phyloP scores from a whole-genome alignment of 2,888 invertebrate genomes.

The Mythimna vitellina region DNA sequence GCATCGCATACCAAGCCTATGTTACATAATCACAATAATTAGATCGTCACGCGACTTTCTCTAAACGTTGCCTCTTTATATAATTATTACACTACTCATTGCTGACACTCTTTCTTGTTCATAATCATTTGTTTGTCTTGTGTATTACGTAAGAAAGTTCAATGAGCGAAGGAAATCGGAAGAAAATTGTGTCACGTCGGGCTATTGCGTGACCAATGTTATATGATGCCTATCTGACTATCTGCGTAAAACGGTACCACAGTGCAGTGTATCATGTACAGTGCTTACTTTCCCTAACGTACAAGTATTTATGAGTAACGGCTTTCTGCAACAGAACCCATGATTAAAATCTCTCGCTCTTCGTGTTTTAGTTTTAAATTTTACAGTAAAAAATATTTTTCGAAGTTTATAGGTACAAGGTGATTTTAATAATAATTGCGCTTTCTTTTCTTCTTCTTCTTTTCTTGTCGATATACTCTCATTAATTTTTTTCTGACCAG shows the following conservation, averaged over 20 bases:
- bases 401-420: too few species aligned
- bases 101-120: slow-evolving; percentile 21
- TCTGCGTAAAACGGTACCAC: slow-evolving; percentile 31
- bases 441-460: neutral
- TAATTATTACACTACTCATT: slow-evolving; percentile 13
- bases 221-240: slow-evolving; percentile 16
- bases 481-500: too few species aligned
- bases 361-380: slow-evolving; percentile 20
- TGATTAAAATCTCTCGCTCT: slow-evolving; percentile 40
- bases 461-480: too few species aligned
- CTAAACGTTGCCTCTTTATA: slow-evolving; percentile 25
- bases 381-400: too few species aligned
- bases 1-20: slow-evolving; percentile 13
- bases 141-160: slow-evolving; percentile 38
- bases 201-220: slow-evolving; percentile 41
- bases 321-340: slow-evolving; percentile 21
- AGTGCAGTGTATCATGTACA: slow-evolving; percentile 34
- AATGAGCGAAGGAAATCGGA: slow-evolving; percentile 35
- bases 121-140: slow-evolving; percentile 37
- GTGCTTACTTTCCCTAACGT: slow-evolving; percentile 53
- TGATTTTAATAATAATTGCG: neutral
- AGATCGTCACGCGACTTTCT: slow-evolving; percentile 53
- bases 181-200: slow-evolving; percentile 50
- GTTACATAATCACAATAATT: slow-evolving; percentile 46
- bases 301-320: slow-evolving; percentile 30